Evolutionary conservation across 1,140 invertebrate species (phyloP), one percentile per base, ranked within the genome.

Genomic region (Drosophila kohkoa): DNA sequence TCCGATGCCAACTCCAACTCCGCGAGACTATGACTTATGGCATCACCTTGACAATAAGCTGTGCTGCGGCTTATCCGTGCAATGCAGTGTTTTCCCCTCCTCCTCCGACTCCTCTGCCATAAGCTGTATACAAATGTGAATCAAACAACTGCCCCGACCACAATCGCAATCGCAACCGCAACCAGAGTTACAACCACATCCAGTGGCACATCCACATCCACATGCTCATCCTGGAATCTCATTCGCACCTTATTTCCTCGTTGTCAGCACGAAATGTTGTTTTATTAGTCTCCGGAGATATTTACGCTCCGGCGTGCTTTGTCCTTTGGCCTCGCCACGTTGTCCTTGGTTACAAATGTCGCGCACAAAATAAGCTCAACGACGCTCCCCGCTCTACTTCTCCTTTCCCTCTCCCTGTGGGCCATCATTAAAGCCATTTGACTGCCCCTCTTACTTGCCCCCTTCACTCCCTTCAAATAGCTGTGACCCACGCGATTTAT

Each of bases 241-340:
- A 70, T 88, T 83, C 80, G 81, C 85, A 89, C 85, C 85, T 89
- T 89, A 89, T 86, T 90, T 81, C 69, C 81, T 75, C 75, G 79
- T 87, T 90, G 87, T 87, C 87, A 90, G 79, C 87, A 81, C 83
- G 87, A 83, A 90, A 90, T 90, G 82, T 91, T 91, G 90, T 91
- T 91, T 91, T 91, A 91, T 91, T 83, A 85, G 77, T 91, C 90
- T 91, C 90, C 66, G 59, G 90, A 90, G 86, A 91, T 82, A 79
- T 77, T 87, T 73, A 79, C 75, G 72, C 70, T 58, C 58, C 64
- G 72, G 57, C 51, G 69, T 88, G 60, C 66, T 66, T 63, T 70
- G 13, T 62, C 78, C 45, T 79, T 86, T 81, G 79, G 76, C 79
- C 66, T 77, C 13, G 41, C n/a, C 38, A 38, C 59, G 82, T 80